phyloP scores from a whole-genome alignment of 2,888 invertebrate species.

The Anthoptus insignis region DNA sequence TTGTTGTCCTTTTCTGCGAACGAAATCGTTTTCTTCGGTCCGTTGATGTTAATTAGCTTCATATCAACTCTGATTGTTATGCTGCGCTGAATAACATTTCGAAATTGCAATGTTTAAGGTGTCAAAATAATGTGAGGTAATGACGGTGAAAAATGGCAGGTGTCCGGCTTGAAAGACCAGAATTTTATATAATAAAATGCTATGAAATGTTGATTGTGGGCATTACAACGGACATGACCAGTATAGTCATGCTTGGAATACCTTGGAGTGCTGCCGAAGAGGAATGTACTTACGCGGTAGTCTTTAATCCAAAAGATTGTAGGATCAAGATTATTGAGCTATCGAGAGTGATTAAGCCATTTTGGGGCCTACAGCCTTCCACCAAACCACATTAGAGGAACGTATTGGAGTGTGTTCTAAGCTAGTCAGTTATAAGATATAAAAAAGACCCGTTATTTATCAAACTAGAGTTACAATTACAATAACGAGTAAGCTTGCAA shows the following conservation, averaged over 20 bases:
- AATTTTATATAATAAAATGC: neutral
- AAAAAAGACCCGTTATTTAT: too few relatives aligned
- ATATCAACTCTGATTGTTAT: conserved; percentile 32
- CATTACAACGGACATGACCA: too few relatives aligned
- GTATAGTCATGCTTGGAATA: neutral
- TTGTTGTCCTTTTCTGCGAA: conserved; percentile 37
- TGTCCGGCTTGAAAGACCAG: conserved; percentile 10
- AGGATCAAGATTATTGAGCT: too few relatives aligned
- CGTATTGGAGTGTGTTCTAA: too few relatives aligned
- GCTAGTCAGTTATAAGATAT: too few relatives aligned
- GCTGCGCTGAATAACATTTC: conserved; percentile 14
- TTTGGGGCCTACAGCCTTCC: too few relatives aligned
- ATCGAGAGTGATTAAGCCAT: too few relatives aligned
- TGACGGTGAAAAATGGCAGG: conserved; percentile 29
- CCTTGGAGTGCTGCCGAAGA: neutral
- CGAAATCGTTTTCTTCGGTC: conserved; percentile 25
- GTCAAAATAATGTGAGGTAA: conserved; percentile 30
- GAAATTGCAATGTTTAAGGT: conserved; percentile 24
- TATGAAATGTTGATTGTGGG: neutral
- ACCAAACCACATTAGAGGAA: too few relatives aligned
- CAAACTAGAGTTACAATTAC: too few relatives aligned
- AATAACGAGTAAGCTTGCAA: too few relatives aligned
- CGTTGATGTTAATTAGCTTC: conserved; percentile 32
- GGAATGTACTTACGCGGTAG: neutral
- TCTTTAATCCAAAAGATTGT: too few relatives aligned